These are phyloP conservation scores for Chroicocephalus ridibundus DNA, from an alignment of 2,113 vertebrate species.

Conservation along the genomic window DNA sequence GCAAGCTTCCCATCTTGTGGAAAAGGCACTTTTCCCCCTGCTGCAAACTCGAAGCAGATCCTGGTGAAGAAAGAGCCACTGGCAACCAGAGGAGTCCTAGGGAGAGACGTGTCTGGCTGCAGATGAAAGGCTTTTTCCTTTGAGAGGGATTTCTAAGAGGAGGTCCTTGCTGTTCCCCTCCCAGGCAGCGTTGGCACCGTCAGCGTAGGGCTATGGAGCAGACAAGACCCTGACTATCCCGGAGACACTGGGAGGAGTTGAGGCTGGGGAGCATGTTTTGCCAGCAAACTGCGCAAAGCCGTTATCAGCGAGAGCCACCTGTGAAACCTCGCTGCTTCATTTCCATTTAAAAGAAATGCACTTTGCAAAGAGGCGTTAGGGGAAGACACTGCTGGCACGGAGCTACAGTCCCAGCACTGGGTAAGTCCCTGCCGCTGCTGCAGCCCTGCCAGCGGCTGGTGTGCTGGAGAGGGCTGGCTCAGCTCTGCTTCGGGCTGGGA, in stretches of 20 bases:
- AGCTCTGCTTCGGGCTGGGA: not conserved
- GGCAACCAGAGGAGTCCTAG: not conserved
- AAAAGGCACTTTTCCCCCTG: not conserved
- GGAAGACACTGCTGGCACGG: not conserved
- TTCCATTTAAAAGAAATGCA: not conserved
- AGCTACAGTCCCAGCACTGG: not conserved
- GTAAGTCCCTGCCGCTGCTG: not conserved
- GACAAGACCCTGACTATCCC: not conserved
- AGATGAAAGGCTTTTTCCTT: not conserved
- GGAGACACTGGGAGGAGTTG: not conserved
- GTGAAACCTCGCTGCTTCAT: not conserved
- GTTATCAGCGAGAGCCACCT: conserved; percentile 27
- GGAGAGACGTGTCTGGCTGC: not conserved
- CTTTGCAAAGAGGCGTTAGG: not conserved
- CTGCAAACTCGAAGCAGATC: not conserved
- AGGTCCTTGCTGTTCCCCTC: not conserved
- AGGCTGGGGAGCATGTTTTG: not conserved
- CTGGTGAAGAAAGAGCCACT: not conserved
- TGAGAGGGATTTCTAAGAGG: not conserved
- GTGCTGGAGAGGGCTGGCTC: not conserved
- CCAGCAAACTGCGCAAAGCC: not conserved
- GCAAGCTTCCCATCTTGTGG: not conserved
- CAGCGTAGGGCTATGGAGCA: accelerated
- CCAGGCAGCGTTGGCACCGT: not conserved
- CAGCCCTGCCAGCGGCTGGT: not conserved